phyloP scores from a whole-genome alignment of 2,888 invertebrate genomes.

The Glaucopsyche alexis region DNA sequence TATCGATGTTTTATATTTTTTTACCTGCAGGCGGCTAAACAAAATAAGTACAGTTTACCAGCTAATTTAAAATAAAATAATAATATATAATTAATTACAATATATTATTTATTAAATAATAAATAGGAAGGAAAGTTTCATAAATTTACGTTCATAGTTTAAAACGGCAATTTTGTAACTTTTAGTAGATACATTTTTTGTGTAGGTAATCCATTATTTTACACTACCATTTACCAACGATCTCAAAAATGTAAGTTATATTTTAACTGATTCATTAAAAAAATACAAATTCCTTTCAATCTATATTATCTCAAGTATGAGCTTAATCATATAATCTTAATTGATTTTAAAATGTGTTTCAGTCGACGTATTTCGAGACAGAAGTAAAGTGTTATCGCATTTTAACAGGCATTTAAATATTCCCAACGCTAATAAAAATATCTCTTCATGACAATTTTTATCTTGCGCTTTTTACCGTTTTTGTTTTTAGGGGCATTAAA shows the following conservation, averaged over 20 bases:
- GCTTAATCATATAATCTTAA: constrained; percentile 46
- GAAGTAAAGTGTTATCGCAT: constrained; percentile 19
- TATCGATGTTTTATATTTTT: neutral
- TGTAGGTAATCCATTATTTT: neutral
- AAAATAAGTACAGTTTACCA: neutral
- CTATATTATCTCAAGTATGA: constrained; percentile 44
- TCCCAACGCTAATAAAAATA: constrained; percentile 23
- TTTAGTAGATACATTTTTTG: no score
- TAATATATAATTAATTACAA: no score
- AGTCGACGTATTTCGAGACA: constrained; percentile 18
- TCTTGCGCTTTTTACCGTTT: constrained; percentile 27
- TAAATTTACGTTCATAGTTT: neutral
- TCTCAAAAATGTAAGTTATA: neutral
- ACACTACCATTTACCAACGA: neutral
- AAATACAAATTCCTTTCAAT: constrained; percentile 33
- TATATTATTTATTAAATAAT: neutral
- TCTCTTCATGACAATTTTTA: constrained; percentile 16
- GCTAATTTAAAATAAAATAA: neutral
- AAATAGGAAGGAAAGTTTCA: neutral
- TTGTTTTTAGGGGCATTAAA: neutral
- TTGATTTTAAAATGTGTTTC: constrained; percentile 40
- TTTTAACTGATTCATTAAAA: neutral
- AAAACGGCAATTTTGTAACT: no score
- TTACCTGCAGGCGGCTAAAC: no score
- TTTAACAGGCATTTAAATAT: constrained; percentile 25